Conservation (phyloP, 2,113 vertebrate species). For the Poecile atricapillus region DNA sequence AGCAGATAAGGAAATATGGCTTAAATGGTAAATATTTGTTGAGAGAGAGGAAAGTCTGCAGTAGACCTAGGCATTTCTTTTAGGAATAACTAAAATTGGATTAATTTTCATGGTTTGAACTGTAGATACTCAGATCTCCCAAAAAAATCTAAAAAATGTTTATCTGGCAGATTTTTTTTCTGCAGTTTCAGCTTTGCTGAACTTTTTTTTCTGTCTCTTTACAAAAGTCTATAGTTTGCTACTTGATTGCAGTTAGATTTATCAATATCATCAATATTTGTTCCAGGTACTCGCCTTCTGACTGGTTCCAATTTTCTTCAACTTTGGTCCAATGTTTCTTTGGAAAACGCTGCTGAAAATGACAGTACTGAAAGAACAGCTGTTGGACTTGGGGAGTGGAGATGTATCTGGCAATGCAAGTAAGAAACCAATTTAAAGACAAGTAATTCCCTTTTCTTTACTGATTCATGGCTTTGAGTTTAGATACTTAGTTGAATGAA, state of each 20-base stretch:
- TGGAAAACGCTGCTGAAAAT: slow-evolving; percentile 61
- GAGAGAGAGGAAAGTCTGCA: background rate
- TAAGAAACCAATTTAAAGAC: slow-evolving; percentile 68
- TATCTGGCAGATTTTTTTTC: background rate
- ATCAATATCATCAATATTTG: background rate
- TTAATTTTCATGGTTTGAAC: background rate
- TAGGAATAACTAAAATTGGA: background rate
- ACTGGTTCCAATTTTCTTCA: slow-evolving; percentile 88
- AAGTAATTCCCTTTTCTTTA: background rate
- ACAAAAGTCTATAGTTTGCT: background rate
- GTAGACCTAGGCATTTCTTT: background rate
- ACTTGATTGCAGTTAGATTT: background rate
- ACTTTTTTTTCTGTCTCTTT: background rate
- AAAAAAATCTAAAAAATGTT: background rate
- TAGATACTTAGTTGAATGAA: background rate
- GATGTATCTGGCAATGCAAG: slow-evolving; percentile 94
- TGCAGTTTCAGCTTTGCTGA: background rate
- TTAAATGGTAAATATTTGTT: background rate
- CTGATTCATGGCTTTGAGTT: background rate
- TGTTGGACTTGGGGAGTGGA: slow-evolving; percentile 78
- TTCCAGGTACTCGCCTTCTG: slow-evolving; percentile 85
- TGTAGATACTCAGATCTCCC: background rate
- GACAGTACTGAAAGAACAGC: slow-evolving; percentile 53
- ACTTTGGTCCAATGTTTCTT: slow-evolving; percentile 82
- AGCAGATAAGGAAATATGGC: background rate